These are phyloP conservation scores for Cydia amplana DNA, from an alignment of 1,140 invertebrate genomes.

Conservation along the genomic window DNA sequence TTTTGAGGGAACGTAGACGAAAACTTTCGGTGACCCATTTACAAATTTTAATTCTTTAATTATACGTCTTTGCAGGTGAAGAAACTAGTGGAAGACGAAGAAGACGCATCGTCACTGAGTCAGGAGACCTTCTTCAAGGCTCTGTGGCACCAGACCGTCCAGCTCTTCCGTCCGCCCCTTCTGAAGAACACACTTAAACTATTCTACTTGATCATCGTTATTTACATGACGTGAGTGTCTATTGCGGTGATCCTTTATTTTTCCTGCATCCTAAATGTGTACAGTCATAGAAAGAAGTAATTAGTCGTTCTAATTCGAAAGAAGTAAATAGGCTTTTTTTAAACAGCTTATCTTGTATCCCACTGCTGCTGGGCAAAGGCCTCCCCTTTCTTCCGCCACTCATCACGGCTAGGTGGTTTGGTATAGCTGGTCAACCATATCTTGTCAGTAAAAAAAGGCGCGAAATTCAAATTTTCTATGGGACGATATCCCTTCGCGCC, in stretches of 20 bases:
- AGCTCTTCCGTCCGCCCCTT: slow-evolving; percentile 59
- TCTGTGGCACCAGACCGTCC: slow-evolving; percentile 63
- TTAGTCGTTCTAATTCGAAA: no score
- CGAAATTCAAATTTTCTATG: no score
- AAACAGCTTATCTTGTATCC: no score
- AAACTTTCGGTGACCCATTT: no score
- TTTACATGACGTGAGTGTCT: slow-evolving; percentile 72
- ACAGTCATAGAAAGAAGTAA: background rate
- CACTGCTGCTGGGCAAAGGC: no score
- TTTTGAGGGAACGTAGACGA: no score
- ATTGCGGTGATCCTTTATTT: background rate
- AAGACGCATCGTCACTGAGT: slow-evolving; percentile 39
- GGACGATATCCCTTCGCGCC: no score
- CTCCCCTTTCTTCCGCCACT: no score
- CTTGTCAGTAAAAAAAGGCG: no score
- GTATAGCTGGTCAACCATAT: no score
- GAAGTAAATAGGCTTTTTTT: no score
- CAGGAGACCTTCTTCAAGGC: slow-evolving; percentile 57
- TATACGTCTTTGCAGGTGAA: slow-evolving; percentile 48
- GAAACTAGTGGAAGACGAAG: slow-evolving; percentile 55
- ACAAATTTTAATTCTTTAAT: background rate
- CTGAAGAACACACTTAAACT: slow-evolving; percentile 62
- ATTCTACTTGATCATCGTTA: slow-evolving; percentile 65
- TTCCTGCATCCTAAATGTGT: background rate
- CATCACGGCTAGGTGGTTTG: no score